Evolutionary conservation across 2,797 vertebrate genomes (phyloP).

Genomic region (Hirundo rustica): DNA sequence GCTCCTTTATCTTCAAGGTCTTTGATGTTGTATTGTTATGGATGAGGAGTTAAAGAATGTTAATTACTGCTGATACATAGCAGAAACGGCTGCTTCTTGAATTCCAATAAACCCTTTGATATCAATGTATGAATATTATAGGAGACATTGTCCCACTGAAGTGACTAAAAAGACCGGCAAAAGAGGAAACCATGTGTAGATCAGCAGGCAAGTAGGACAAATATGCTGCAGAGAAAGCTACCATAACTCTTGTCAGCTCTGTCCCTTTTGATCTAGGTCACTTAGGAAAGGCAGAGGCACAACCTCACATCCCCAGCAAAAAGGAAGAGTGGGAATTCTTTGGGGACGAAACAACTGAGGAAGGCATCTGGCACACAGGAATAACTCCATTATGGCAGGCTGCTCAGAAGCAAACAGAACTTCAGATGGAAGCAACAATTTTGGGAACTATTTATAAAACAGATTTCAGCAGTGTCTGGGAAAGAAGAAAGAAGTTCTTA

Average conservation of each 20-base stretch:
- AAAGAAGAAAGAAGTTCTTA: neutral
- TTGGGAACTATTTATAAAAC: neutral
- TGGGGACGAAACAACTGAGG: neutral
- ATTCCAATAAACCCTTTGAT: slow-evolving; percentile 18
- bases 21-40: neutral
- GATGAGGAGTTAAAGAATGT: neutral
- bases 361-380: neutral
- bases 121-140: neutral
- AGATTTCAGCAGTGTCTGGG: neutral
- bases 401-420: neutral
- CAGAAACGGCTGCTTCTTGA: neutral
- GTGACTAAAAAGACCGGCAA: neutral
- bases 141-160: neutral
- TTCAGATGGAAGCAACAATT: neutral
- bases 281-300: neutral
- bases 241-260: neutral
- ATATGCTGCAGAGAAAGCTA: neutral
- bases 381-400: neutral
- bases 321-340: neutral
- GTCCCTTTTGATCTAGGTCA: neutral
- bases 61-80: neutral
- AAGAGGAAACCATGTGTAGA: neutral
- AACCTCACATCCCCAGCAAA: neutral
- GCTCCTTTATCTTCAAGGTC: neutral
- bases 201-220: neutral